These are phyloP conservation scores for Atherinomorus stipes DNA, from an alignment of 2,113 vertebrate genomes.

Conservation along the genomic window DNA sequence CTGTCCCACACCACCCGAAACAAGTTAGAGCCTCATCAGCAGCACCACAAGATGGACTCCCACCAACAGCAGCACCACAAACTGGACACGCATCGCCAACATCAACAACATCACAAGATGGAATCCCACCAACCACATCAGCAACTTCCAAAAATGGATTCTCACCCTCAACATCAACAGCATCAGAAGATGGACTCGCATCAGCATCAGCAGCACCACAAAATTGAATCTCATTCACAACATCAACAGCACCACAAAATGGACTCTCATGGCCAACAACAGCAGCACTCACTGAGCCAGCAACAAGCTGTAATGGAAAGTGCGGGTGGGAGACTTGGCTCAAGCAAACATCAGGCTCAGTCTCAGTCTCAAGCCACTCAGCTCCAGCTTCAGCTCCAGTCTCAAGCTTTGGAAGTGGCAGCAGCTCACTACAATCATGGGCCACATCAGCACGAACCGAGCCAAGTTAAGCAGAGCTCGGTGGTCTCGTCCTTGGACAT, in stretches of 20 bases:
- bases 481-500: conserved; percentile 86
- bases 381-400: conserved; percentile 88
- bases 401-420: conserved; percentile 88
- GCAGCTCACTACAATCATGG: conserved; percentile 85
- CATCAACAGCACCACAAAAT: conserved; percentile 74
- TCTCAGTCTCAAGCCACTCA: conserved; percentile 86
- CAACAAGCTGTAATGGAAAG: conserved; percentile 82
- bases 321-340: conserved; percentile 72
- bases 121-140: conserved; percentile 69
- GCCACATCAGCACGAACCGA: conserved; percentile 80
- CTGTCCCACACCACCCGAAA: conserved; percentile 90
- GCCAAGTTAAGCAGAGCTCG: conserved; percentile 81
- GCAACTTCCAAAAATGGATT: conserved; percentile 74
- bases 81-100: conserved; percentile 66
- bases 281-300: conserved; percentile 85
- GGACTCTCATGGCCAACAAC: conserved; percentile 72
- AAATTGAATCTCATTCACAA: conserved; percentile 61
- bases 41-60: too few relatives aligned
- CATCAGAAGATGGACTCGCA: conserved; percentile 74
- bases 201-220: conserved; percentile 68
- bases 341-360: conserved; percentile 78
- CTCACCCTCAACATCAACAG: conserved; percentile 61
- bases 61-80: conserved; percentile 52
- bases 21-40: conserved; percentile 81
- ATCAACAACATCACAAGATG: conserved; percentile 72